phyloP scores from a whole-genome alignment of 2,797 vertebrate species.

The Tarsius wallacei region DNA sequence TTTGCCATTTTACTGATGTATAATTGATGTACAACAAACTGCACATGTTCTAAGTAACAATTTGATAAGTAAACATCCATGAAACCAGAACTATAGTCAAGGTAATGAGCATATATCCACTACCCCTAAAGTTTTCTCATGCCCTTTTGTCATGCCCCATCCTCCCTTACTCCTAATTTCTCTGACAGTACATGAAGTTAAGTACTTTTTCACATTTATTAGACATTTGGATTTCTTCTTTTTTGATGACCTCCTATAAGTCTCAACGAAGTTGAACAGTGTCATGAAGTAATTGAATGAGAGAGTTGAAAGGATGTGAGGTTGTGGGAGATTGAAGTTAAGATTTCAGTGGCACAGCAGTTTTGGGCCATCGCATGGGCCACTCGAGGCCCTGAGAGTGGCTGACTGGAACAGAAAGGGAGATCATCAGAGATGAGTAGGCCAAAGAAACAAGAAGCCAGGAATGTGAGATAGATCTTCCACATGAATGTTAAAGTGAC shows the following conservation, averaged over 20 bases:
- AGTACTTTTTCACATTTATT: not conserved
- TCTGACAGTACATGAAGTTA: not conserved
- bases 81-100: not conserved
- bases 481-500: not conserved
- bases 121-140: not conserved
- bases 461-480: not conserved
- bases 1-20: conserved; percentile 38
- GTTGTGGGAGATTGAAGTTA: not conserved
- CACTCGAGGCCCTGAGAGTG: not conserved
- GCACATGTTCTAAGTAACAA: not conserved
- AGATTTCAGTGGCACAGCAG: not conserved
- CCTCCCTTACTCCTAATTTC: not conserved
- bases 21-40: conserved; percentile 11
- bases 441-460: not conserved
- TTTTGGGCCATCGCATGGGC: not conserved
- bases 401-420: not conserved
- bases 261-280: not conserved
- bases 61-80: not conserved
- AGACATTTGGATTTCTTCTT: conserved; percentile 45
- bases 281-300: not conserved
- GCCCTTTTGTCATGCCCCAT: not conserved
- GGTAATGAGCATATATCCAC: not conserved
- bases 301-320: not conserved
- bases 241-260: not conserved
- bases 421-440: not conserved